phyloP scores from a whole-genome alignment of 2,888 invertebrate genomes.

The Junonia oenone region DNA sequence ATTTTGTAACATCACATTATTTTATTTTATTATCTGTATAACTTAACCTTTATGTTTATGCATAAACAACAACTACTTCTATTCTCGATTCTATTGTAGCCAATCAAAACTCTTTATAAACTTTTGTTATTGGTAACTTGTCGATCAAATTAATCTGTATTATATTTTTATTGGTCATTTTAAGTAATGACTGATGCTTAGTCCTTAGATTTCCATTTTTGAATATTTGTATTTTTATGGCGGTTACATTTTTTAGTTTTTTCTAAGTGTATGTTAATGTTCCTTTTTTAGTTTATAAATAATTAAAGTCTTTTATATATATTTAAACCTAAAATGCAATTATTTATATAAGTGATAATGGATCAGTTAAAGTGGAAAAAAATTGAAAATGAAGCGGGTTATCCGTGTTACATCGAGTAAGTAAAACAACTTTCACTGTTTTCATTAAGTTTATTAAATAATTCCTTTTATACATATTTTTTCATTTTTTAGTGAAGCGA shows the following conservation, averaged over 20 bases:
- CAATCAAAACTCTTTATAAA: slow-evolving; percentile 9
- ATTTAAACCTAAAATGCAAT: slow-evolving; percentile 13
- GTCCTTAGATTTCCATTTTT: slow-evolving; percentile 29
- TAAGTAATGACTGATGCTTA: neutral
- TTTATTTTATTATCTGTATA: neutral
- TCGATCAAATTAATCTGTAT: neutral
- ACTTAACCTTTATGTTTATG: neutral
- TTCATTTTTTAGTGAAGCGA: slow-evolving; percentile 57
- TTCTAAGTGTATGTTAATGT: too few relatives aligned
- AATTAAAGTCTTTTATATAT: neutral
- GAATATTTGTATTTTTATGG: slow-evolving; percentile 42
- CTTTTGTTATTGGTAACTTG: slow-evolving; percentile 18
- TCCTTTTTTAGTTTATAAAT: neutral
- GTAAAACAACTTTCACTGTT: slow-evolving; percentile 50
- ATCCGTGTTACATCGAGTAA: slow-evolving; percentile 80
- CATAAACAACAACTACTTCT: neutral
- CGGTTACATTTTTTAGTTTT: slow-evolving; percentile 40
- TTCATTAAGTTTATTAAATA: slow-evolving; percentile 5
- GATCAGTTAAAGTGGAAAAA: slow-evolving; percentile 71
- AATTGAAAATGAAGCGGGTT: slow-evolving; percentile 80
- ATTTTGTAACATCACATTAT: neutral
- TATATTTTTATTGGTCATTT: slow-evolving; percentile 10
- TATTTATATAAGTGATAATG: slow-evolving; percentile 40
- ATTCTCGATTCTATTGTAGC: neutral
- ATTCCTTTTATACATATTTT: neutral